Conservation (phyloP, 2,797 vertebrate species). For the Trachops cirrhosus region DNA sequence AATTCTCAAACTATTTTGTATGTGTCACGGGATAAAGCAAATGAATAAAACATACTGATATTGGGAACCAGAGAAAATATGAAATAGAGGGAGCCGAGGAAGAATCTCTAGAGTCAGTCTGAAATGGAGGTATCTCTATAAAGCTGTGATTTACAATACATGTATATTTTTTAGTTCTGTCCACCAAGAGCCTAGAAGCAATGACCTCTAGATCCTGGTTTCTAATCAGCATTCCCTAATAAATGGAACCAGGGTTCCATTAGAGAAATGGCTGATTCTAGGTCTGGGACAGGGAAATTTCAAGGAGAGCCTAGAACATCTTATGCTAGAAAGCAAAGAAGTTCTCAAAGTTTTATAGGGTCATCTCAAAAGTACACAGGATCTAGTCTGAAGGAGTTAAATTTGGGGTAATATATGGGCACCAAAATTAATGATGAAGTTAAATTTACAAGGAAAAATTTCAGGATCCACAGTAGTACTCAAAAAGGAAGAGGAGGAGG, state of each 20-base stretch:
- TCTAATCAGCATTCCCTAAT: not conserved
- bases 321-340: not conserved
- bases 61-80: slow-evolving; percentile 20
- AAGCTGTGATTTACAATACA: not conserved
- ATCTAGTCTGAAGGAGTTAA: slow-evolving; percentile 21
- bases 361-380: slow-evolving; percentile 27
- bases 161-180: slow-evolving; percentile 9
- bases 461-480: slow-evolving; percentile 6
- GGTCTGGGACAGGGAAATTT: not conserved
- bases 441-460: slow-evolving; percentile 34
- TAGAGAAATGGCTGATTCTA: slow-evolving; percentile 14
- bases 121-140: not conserved
- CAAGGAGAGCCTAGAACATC: not conserved
- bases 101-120: not conserved
- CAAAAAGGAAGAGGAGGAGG: not conserved
- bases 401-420: not conserved
- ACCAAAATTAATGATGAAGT: not conserved
- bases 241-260: not conserved
- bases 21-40: not conserved
- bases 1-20: slow-evolving; percentile 13
- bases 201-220: not conserved
- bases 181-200: slow-evolving; percentile 28
- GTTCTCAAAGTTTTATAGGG: not conserved
- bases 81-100: not conserved
- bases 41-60: slow-evolving; percentile 28